Evolutionary conservation across 2,888 invertebrate species (phyloP), one percentile per base, ranked within the genome.

Genomic region (Hyposoter dolosus): DNA sequence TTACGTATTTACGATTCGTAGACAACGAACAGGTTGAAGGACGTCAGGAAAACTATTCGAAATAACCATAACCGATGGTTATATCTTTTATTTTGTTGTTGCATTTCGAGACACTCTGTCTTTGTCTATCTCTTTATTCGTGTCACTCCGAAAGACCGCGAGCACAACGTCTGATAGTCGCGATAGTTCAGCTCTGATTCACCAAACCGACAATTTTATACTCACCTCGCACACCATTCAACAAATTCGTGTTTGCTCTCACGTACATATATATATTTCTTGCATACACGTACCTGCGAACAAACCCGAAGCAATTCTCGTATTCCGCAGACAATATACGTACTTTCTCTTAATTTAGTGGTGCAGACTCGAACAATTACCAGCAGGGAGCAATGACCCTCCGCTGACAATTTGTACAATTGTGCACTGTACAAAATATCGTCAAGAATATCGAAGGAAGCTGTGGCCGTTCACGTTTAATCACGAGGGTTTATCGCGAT

Each of bases 141-240:
- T 90, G 90, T 89, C 91, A 89, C 89, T 85, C 86, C 89, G 87
- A 89, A 90, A 87, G 87, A 90, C 89, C 89, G 84, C 82, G 84
- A 87, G 88, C 90, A 90, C 80, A 84, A 82, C 63, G 82, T 74
- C 82, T 88, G 91, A 92, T 93, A 91, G 86, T 84, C 83, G 86
- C 85, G 92, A 92, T 92, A 93, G 92, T 93, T 92, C 92, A 91
- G 92, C 91, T 92, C 92, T 91, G 91, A 91, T 93, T 92, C 90
- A 87, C 89, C 68, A 76, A 84, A 81, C 84, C 77, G 72, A 76
- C 86, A 82, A 72, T 81, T 79, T 83, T 86, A 85, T 75, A 78
- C 83, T 84, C 84, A 76, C 84, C 83, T 80, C 85, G 76, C 66
- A 72, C 82, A 79, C 50, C 82, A n/a, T 53, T 75, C 40, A 53